These are phyloP conservation scores for Lasioglossum malachurum DNA, from an alignment of 2,888 invertebrate genomes.

Conservation along the genomic window DNA sequence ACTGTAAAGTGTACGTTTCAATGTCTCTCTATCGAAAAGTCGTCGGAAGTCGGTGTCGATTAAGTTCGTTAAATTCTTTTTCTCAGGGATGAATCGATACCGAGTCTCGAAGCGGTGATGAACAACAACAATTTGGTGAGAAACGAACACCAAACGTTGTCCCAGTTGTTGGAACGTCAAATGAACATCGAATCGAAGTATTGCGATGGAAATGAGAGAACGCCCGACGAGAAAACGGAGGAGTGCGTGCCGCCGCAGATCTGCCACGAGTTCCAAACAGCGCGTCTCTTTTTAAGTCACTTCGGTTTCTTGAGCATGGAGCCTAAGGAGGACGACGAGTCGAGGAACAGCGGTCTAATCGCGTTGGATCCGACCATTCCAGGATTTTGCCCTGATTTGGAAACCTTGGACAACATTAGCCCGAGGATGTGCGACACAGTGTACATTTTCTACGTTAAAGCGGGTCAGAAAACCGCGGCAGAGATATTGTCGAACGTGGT, in stretches of 20 bases:
- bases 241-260: conserved; percentile 93
- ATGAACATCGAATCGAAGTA: conserved; percentile 85
- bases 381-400: conserved; percentile 93
- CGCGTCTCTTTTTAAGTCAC: conserved; percentile 97
- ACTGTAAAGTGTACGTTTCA: conserved; percentile 90
- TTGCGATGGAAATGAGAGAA: conserved; percentile 82
- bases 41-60: conserved; percentile 20
- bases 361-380: conserved; percentile 90
- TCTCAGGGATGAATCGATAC: conserved; percentile 94
- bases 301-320: conserved; percentile 92
- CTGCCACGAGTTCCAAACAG: conserved; percentile 97
- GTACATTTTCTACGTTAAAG: conserved; percentile 96
- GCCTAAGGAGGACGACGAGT: conserved; percentile 75
- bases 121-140: conserved; percentile 85
- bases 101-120: conserved; percentile 92
- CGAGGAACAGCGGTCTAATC: conserved; percentile 87
- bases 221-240: conserved; percentile 86
- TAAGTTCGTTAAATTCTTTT: background rate
- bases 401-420: conserved; percentile 93
- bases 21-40: conserved; percentile 15
- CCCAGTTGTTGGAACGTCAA: conserved; percentile 91
- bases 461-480: conserved; percentile 91
- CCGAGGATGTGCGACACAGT: conserved; percentile 96
- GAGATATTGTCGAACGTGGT: conserved; percentile 94
- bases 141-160: conserved; percentile 89